Evolutionary conservation across 2,113 vertebrate genomes (phyloP), one percentile per base, ranked within the genome.

Genomic region (Cricetomys ansorgei): DNA sequence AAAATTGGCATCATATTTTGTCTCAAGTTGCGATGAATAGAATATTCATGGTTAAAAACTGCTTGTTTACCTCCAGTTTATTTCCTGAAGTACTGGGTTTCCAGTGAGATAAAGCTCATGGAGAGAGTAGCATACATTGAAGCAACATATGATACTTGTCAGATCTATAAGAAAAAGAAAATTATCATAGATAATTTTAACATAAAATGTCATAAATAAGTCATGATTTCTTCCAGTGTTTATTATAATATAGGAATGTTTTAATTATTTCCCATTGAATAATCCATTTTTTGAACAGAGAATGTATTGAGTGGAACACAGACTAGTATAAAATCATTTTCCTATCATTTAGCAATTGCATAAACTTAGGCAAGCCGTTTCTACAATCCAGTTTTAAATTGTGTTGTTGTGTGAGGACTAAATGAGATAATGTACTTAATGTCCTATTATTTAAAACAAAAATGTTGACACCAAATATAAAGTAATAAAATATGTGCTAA

Each of bases 31-130:
- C 70, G 40, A 93, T 48, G 45, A 97, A n/a, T 37, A 92, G 19
- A 23, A 62, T 62, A 12, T 15, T 62, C 10, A 62, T 19, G 1
- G 2, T 48, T 1, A 6, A 92, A 88, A 0, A 53, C 34, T 53
- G 17, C 21, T 97, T 97, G 45, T 91, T 98, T 98, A 99, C 99
- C 99, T 99, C 99, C 99, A 99, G 34, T 98, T 98, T 81, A 89
- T 94, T 97, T 99, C 99, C 96, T 98, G 99, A 88, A 99, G 98
- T 94, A 99, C 90, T 91, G 99, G 99, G 98, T 99, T 99, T 97
- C 99, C 99, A 64, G 43, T 96, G 27, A 99, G 88, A 89, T 96
- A 98, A 70, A 99, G 94, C 64, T 99, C 98, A 67, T 59, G 97
- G 37, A 99, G 98, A 96, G 98, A 98, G 37, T 19, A n/a, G n/a